Percentiles rank a stretch among this genome's conserved stretches.
Evolutionary conservation across 2,797 vertebrate genomes (phyloP).

Genomic region (Falco berigora): DNA sequence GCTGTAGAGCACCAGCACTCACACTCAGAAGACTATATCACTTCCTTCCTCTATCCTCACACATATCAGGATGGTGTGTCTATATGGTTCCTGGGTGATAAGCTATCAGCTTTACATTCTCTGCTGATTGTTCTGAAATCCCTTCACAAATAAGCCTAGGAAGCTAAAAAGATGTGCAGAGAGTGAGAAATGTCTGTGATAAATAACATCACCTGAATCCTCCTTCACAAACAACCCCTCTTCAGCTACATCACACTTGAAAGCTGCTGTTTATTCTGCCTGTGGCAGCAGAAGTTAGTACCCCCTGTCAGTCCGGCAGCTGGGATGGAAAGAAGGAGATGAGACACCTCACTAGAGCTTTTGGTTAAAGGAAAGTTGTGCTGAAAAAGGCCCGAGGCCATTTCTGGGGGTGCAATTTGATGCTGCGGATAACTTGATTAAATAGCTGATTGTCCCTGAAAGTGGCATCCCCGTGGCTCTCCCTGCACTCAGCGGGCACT

Average conservation of each 20-base stretch:
- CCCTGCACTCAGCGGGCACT: background rate
- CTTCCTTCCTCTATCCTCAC: conserved; percentile 6
- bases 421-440: background rate
- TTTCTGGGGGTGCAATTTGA: background rate
- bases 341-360: background rate
- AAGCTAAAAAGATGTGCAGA: conserved; percentile 17
- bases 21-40: background rate
- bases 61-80: background rate
- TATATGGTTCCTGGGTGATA: conserved; percentile 20
- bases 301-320: background rate
- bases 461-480: fast-evolving
- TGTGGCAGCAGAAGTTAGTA: background rate
- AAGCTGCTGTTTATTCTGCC: background rate
- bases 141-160: conserved; percentile 1
- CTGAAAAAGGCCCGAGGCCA: background rate
- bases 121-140: conserved; percentile 37
- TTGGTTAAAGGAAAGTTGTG: background rate
- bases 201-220: background rate
- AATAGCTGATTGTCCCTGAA: background rate
- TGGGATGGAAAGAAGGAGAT: background rate
- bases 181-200: background rate
- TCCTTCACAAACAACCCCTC: background rate
- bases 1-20: background rate
- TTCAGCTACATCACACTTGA: background rate
- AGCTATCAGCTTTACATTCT: conserved; percentile 22